Base-by-base conservation (phyloP, 2,888 invertebrate genomes). In the Ichneumoninae sp. region DNA sequence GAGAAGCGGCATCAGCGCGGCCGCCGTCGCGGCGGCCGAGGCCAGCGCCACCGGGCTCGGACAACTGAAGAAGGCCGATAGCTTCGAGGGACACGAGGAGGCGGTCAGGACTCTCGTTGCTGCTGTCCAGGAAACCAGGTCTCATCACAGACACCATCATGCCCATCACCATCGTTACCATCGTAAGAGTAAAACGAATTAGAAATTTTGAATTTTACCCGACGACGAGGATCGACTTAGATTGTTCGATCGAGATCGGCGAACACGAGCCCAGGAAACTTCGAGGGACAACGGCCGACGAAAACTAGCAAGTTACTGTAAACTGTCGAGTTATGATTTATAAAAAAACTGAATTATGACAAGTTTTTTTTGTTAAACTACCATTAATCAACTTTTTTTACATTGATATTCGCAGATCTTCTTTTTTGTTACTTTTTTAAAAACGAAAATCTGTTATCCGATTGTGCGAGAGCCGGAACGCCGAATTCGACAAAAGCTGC, bases 61-160 rank as follows among this genome's bases (percentile, higher is more conserved):
- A 40, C 94, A 94, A 36, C 90, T 95, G 73, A 94, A 95, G 84
- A 96, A 96, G 89, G 95, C 96, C 0, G 96, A 96, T 89, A 96
- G 96, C 89, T 96, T 96, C 89, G 96, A 96, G 91, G 96, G 96
- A 1, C 96, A 96, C 91, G 96, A 96, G 92, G 96, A 96, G 89
- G 96, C 96, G 1, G 96, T 96, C 1, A 94, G 96, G 83, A 96
- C 96, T 44, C 92, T 96, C 73, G 96, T 96, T 5, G 96, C 96
- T 4, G 96, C 96, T 65, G 96, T 96, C 0, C 96, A 96, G 89
- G 96, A 96, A 91, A 96, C 95, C 0, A 93, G 96, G 78, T 94
- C 95, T 88, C 95, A 95, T 89, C 89, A 92, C 26, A 91, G 92
- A 57, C 92, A 93, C 65, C 92, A 92, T 79, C 93, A 92, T 73